These are phyloP conservation scores for Collichthys lucidus DNA, from an alignment of 2,113 vertebrate species.

Conservation along the genomic window DNA sequence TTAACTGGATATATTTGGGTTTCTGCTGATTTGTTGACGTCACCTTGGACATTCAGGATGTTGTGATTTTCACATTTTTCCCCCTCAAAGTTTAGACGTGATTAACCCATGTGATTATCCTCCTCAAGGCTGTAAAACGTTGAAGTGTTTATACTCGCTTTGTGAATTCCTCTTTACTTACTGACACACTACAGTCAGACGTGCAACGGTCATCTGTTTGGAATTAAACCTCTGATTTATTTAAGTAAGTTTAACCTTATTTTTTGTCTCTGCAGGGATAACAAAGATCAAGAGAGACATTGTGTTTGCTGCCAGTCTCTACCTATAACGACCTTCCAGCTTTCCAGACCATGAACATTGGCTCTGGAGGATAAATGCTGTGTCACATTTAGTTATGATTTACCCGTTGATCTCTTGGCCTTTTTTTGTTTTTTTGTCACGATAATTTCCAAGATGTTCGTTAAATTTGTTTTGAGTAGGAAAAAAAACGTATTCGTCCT, in stretches of 20 bases:
- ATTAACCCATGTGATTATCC: not conserved
- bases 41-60: too few relatives aligned
- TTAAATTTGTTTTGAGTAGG: not conserved
- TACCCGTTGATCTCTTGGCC: not conserved
- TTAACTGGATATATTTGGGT: too few relatives aligned
- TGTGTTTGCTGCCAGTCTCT: constrained; percentile 98
- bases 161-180: not conserved
- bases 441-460: not conserved
- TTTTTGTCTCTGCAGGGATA: constrained; percentile 85
- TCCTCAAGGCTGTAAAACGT: too few relatives aligned
- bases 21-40: too few relatives aligned
- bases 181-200: not conserved
- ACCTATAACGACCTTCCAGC: constrained; percentile 83
- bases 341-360: not conserved
- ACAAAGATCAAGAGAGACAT: constrained; percentile 99
- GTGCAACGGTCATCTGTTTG: not conserved
- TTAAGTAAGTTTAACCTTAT: not conserved
- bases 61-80: too few relatives aligned
- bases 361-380: too few relatives aligned
- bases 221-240: not conserved
- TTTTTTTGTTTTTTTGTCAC: not conserved
- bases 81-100: not conserved
- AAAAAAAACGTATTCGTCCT: constrained; percentile 1
- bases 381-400: not conserved
- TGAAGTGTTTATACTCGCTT: not conserved